phyloP scores from a whole-genome alignment of 2,113 vertebrate genomes.

The Aspidoscelis tigris region DNA sequence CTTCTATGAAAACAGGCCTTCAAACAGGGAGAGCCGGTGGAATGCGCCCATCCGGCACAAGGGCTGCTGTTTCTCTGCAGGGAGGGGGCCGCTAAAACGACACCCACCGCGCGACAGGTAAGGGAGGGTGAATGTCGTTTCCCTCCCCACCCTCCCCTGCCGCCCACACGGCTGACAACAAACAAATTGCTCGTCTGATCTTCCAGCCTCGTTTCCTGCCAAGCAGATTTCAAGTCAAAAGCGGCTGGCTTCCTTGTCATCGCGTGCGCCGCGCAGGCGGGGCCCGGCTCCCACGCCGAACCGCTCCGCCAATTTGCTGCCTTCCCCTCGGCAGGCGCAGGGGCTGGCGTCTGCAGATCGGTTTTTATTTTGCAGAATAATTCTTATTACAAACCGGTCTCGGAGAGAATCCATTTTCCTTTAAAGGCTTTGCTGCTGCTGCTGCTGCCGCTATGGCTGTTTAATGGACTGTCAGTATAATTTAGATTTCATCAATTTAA shows the following conservation, averaged over 20 bases:
- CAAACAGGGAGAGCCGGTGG: neutral
- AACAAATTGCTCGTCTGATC: constrained; percentile 67
- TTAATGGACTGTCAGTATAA: constrained; percentile 84
- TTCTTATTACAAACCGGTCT: constrained; percentile 78
- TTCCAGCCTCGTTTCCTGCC: constrained; percentile 66
- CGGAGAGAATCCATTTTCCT: constrained; percentile 78
- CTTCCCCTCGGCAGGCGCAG: constrained; percentile 61
- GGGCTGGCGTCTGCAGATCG: constrained; percentile 42
- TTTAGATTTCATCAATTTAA: constrained; percentile 84
- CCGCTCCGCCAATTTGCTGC: constrained; percentile 68
- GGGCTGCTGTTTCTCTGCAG: neutral
- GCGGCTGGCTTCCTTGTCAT: constrained; percentile 64
- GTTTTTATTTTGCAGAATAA: constrained; percentile 74
- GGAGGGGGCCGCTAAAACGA: neutral
- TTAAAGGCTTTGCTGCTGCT: constrained; percentile 72
- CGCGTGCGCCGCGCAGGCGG: constrained; percentile 44
- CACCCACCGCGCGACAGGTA: constrained; percentile 41
- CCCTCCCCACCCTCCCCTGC: constrained; percentile 20
- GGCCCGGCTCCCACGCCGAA: constrained; percentile 59
- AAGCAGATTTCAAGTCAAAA: constrained; percentile 65
- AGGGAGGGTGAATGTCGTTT: neutral
- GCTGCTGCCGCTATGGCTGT: constrained; percentile 73
- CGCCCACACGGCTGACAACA: constrained; percentile 56
- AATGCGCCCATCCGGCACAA: neutral
- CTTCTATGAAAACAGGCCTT: neutral